Percentiles rank a stretch among this genome's conserved stretches.
phyloP scores from a whole-genome alignment of 2,888 invertebrate species.

The Troides aeacus region DNA sequence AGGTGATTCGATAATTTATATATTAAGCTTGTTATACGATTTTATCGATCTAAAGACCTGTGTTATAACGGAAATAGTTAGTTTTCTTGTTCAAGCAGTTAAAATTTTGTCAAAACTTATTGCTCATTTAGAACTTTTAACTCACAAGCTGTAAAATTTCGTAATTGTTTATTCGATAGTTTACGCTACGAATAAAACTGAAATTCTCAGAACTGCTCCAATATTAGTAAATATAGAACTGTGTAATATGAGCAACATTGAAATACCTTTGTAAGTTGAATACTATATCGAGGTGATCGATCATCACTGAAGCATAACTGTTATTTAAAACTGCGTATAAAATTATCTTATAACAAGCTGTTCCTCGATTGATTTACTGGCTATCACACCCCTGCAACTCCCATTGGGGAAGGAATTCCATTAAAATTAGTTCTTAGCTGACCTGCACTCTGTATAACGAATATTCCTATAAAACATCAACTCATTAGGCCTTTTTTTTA shows the following conservation, averaged over 20 bases:
- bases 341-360: background rate
- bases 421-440: no score
- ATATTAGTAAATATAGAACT: background rate
- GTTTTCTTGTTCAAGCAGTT: no score
- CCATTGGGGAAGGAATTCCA: no score
- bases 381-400: no score
- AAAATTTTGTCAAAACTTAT: no score
- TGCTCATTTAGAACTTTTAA: no score
- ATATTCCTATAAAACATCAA: no score
- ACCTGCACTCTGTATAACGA: no score
- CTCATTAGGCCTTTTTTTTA: no score
- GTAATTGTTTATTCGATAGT: background rate
- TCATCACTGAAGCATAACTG: background rate
- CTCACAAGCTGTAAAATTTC: background rate
- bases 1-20: background rate
- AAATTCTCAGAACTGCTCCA: background rate
- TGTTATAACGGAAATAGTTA: no score
- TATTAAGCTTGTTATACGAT: background rate
- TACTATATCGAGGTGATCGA: background rate
- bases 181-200: background rate
- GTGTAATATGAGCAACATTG: background rate
- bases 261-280: background rate
- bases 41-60: no score
- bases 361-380: no score
- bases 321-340: background rate